Evolutionary conservation across 2,888 invertebrate genomes (phyloP), one percentile per base, ranked within the genome.

Genomic region (Noctua comes): DNA sequence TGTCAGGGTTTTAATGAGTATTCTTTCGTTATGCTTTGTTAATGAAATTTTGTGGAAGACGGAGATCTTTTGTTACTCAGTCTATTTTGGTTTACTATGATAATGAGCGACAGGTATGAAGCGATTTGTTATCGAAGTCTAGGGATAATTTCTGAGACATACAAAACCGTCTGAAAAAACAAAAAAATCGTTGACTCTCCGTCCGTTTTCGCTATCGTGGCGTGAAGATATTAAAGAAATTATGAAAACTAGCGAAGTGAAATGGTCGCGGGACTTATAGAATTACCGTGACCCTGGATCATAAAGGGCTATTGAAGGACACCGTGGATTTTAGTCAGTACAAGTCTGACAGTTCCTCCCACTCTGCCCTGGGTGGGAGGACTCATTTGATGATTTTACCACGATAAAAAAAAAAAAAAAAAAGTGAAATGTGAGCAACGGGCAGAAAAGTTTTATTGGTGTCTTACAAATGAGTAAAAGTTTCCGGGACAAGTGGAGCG

Each of bases 401-500:
- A n/a, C n/a, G n/a, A n/a, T n/a, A n/a, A n/a, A n/a, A n/a, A n/a
- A n/a, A n/a, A n/a, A n/a, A n/a, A n/a, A n/a, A n/a, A n/a, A n/a
- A n/a, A 64, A 77, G 72, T 66, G 74, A 81, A 83, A 83, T 78
- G 57, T 57, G 73, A 68, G 80, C 69, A 77, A 68, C 31, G 71
- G 40, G 40, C 40, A 76, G 71, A 76, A 82, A 83, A 83, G 66
- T 84, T 87, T 79, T 77, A 86, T 82, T 76, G 87, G 79, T 73
- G 75, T 75, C 69, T 79, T 82, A 83, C 75, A 87, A 87, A 85
- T 87, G 86, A 82, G 81, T 76, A 84, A 79, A 86, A 87, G 73
- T 87, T 87, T 73, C 46, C n/a, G 57, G 57, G 51, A 54, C 66
- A 69, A 69, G 65, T 76, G 31, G 72, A 48, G 66, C 36, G 57